These are phyloP conservation scores for Salarias fasciatus DNA, from an alignment of 2,797 vertebrate genomes.

Conservation along the genomic window DNA sequence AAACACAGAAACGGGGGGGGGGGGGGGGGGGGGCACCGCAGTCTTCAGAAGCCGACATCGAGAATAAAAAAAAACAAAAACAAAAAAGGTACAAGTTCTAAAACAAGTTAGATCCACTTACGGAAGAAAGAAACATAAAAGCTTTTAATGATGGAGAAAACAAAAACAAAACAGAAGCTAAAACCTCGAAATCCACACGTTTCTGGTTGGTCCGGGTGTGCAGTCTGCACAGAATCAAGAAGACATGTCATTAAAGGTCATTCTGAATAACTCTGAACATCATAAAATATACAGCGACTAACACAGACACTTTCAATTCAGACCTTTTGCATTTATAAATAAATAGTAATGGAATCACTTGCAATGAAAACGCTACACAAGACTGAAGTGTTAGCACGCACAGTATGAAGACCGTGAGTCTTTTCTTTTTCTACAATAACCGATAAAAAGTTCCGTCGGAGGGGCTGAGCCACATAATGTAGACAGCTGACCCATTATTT, in stretches of 20 bases:
- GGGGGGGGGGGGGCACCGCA: conserved; percentile 20
- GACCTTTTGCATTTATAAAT: conserved; percentile 67
- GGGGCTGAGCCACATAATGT: too few species aligned
- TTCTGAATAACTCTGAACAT: conserved; percentile 23
- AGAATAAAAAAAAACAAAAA: conserved; percentile 31
- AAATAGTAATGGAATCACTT: conserved; percentile 71
- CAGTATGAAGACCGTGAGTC: conserved; percentile 32
- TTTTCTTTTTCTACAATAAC: too few species aligned
- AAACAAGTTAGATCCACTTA: conserved; percentile 46
- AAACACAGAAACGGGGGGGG: conserved; percentile 53
- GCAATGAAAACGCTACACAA: conserved; percentile 55
- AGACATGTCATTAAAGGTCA: conserved; percentile 20
- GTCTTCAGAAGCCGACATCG: conserved; percentile 29
- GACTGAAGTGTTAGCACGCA: conserved; percentile 61
- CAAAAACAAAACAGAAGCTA: too few species aligned
- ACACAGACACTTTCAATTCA: conserved; percentile 52
- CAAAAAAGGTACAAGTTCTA: conserved; percentile 39
- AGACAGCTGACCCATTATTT: too few species aligned
- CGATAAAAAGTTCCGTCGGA: too few species aligned
- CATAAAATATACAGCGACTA: conserved; percentile 59
- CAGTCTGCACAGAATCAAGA: conserved; percentile 19
- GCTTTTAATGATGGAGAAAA: conserved; percentile 22
- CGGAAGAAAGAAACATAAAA: conserved; percentile 37
- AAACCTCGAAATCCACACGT: conserved; percentile 40
- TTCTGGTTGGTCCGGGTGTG: conserved; percentile 60